A percentile compares a stretch with the other conserved stretches of the same genome.
These are phyloP conservation scores for Channa maculata DNA, from an alignment of 2,113 vertebrate species.

Conservation along the genomic window DNA sequence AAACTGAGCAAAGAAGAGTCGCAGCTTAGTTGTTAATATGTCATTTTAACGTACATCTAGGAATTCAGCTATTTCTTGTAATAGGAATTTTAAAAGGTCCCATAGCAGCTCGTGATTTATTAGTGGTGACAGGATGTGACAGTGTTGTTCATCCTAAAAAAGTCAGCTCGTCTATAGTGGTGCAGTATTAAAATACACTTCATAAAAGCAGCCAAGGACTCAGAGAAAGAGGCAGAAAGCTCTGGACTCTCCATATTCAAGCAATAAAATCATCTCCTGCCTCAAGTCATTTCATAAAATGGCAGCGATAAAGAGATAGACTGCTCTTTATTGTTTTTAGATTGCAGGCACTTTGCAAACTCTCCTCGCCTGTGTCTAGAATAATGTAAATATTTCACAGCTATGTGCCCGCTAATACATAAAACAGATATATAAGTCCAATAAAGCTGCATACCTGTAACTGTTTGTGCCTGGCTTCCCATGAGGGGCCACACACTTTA, in stretches of 20 bases:
- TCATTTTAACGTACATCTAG: conserved; percentile 4
- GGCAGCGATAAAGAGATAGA: conserved; percentile 85
- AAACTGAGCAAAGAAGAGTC: neutral
- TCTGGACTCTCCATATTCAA: conserved; percentile 75
- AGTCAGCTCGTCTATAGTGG: conserved; percentile 56
- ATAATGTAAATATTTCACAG: conserved; percentile 87
- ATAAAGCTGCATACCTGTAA: conserved; percentile 84
- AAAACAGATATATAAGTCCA: conserved; percentile 86
- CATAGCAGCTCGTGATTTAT: conserved; percentile 62
- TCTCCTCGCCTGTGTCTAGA: conserved; percentile 79
- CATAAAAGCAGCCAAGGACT: conserved; percentile 81
- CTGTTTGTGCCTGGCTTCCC: conserved; percentile 77
- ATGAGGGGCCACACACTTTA: conserved; percentile 76
- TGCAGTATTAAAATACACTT: conserved; percentile 81
- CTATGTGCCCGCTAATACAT: conserved; percentile 81
- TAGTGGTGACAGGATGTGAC: conserved; percentile 48
- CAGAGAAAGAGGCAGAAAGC: conserved; percentile 75
- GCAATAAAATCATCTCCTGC: conserved; percentile 86
- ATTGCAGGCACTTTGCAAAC: conserved; percentile 83
- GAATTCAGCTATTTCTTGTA: conserved; percentile 7
- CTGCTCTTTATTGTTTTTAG: conserved; percentile 87
- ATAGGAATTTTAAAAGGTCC: conserved; percentile 40
- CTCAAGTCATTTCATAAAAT: conserved; percentile 86
- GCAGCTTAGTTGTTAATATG: conserved; percentile 7
- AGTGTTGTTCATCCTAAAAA: conserved; percentile 65